A percentile compares a stretch with the other conserved stretches of the same genome.
Conservation (phyloP, 2,888 invertebrate genomes). For the Drosophila infuscata region DNA sequence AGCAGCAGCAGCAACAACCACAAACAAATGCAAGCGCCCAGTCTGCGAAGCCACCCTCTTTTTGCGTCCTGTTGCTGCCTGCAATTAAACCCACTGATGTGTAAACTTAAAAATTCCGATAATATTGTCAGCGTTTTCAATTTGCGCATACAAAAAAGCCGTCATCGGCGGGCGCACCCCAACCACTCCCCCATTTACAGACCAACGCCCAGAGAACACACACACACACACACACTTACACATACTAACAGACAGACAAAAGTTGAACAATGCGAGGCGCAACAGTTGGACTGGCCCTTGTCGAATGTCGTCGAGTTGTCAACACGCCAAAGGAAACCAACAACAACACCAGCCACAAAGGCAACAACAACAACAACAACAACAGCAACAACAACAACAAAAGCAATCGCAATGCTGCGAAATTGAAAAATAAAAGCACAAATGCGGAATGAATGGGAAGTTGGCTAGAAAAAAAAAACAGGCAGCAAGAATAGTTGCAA, state of each 20-base stretch:
- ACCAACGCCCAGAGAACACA: constrained; percentile 24
- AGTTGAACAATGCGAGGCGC: constrained; percentile 67
- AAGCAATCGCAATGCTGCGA: constrained; percentile 39
- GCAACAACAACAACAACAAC: not conserved
- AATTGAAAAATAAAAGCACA: constrained; percentile 59
- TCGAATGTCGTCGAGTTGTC: constrained; percentile 56
- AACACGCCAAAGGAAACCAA: constrained; percentile 28
- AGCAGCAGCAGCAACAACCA: not conserved
- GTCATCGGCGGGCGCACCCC: constrained; percentile 50
- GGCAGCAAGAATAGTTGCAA: not conserved
- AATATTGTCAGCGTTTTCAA: constrained; percentile 83
- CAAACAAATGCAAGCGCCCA: constrained; percentile 19
- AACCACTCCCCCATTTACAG: not conserved
- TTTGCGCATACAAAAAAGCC: constrained; percentile 74
- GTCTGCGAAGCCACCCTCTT: constrained; percentile 2
- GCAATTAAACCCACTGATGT: constrained; percentile 84
- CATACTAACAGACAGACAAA: constrained; percentile 8
- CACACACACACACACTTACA: not conserved
- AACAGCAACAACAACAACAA: constrained; percentile 6
- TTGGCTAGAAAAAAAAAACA: constrained; percentile 16
- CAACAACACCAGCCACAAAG: not conserved
- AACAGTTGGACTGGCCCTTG: constrained; percentile 60
- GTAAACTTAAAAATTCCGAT: constrained; percentile 84
- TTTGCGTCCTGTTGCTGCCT: constrained; percentile 36
- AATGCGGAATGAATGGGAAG: constrained; percentile 42